phyloP scores from a whole-genome alignment of 2,113 vertebrate species.

The Nerophis lumbriciformis region DNA sequence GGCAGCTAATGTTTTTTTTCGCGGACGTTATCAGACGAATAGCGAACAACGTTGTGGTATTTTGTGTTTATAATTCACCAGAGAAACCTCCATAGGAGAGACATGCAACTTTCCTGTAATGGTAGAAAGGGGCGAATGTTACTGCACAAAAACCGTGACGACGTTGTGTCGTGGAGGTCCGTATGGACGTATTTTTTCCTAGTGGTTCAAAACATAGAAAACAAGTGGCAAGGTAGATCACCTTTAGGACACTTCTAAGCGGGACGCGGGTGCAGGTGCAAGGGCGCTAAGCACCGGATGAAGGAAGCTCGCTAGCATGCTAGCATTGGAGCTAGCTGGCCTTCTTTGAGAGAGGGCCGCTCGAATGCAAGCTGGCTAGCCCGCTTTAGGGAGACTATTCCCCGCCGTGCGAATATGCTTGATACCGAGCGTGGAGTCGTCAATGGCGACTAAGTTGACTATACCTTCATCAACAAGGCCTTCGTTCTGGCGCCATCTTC shows the following conservation, averaged over 20 bases:
- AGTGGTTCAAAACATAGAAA: not conserved
- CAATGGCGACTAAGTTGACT: conserved; percentile 20
- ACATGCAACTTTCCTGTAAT: conserved; percentile 28
- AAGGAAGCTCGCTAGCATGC: conserved; percentile 44
- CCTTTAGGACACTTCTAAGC: not conserved
- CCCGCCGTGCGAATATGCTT: not conserved
- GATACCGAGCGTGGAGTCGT: not conserved
- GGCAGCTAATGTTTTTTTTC: not conserved
- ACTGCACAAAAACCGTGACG: conserved; percentile 41
- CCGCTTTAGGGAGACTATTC: conserved; percentile 21
- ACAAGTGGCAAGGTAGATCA: not conserved
- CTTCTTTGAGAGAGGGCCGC: conserved; percentile 46
- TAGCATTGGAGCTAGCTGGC: conserved; percentile 49
- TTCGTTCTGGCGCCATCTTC: conserved; percentile 99
- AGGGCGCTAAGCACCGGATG: conserved; percentile 33
- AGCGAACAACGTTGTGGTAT: not conserved
- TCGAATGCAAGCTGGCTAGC: conserved; percentile 2
- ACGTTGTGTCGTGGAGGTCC: conserved; percentile 40
- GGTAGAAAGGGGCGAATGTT: conserved; percentile 3
- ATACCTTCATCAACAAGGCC: conserved; percentile 95
- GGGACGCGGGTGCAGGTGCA: conserved; percentile 50
- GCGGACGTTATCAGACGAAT: not conserved
- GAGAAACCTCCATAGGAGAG: not conserved
- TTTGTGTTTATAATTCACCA: not conserved
- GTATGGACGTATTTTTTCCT: conserved; percentile 5